Evolutionary conservation across 1,140 invertebrate genomes (phyloP), one percentile per base, ranked within the genome.

Genomic region (Myzus persicae): DNA sequence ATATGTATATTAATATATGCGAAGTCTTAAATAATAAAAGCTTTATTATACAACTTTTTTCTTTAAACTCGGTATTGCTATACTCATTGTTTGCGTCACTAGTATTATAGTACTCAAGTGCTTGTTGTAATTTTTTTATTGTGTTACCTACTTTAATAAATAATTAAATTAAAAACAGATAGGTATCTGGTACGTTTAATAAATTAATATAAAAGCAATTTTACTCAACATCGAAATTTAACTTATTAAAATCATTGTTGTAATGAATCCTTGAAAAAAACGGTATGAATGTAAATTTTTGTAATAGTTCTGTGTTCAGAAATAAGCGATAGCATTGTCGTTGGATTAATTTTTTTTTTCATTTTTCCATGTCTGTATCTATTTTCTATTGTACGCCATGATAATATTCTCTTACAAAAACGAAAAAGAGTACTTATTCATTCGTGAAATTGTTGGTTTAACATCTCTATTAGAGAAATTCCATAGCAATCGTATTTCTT

Each of bases 1-100:
- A 90, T 59, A 90, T 59, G 20, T 9, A 51, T 38, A 88, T 36
- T 89, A 54, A 54, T 54, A 89, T 89, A 89, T 89, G 20, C 22
- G 46, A 51, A 48, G 87, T 89, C n/a, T 31, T 89, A 89, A 89
- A 89, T 89, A 89, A 51, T 51, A 89, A 89, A 89, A 89, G 31
- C 87, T 20, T 36, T 36, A 87, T 46, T 48, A n/a, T 85, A 31
- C 84, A 26, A 84, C 26, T 11, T 42, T 76, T 84, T 31, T 87
- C 42, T 44, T 31, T 44, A n/a, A 31, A 18, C 4, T 31, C 40
- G 24, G 42, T 44, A 85, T 42, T 40, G 11, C 59, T 11, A n/a
- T 76, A 20, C n/a, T 76, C 22, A n/a, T 26, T 40, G 2, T 84
- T 84, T 40, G 24, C 38, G 38, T 26, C 82, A 40, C 82, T 26